These are phyloP conservation scores for Zoanthus sociatus DNA, from an alignment of 92 coral and sea anemone genomes.

Conservation along the genomic window DNA sequence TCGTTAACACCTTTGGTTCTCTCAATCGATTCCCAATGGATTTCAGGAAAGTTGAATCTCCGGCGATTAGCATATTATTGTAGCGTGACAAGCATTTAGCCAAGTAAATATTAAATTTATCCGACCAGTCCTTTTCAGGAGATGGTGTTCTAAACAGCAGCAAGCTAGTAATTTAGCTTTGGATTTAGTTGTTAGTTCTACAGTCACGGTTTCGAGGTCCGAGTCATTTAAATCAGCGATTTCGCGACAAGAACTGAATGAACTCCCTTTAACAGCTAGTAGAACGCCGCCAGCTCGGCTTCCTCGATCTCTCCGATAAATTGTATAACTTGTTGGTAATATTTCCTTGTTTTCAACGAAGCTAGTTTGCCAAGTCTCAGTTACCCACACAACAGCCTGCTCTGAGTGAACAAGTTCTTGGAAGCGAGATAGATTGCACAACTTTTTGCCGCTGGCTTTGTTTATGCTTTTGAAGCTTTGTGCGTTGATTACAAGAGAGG, in stretches of 20 bases:
- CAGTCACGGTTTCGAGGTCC: slow-evolving; percentile 30
- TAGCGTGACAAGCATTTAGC: slow-evolving; percentile 2
- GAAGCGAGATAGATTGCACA: too few relatives aligned
- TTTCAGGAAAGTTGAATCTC: slow-evolving; percentile 44
- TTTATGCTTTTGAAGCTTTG: too few relatives aligned
- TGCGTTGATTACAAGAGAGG: too few relatives aligned
- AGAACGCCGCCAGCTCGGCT: slow-evolving; percentile 37
- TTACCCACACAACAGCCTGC: too few relatives aligned
- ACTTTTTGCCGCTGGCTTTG: too few relatives aligned
- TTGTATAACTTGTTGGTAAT: slow-evolving; percentile 39
- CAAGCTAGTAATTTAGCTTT: slow-evolving; percentile 34
- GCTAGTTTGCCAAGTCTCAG: too few relatives aligned
- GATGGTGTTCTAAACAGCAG: slow-evolving; percentile 34
- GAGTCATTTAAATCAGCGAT: slow-evolving; percentile 17
- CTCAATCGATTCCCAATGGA: slow-evolving; percentile 8
- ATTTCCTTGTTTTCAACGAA: too few relatives aligned
- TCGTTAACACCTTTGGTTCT: slow-evolving; percentile 28
- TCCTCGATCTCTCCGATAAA: too few relatives aligned
- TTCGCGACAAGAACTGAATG: slow-evolving; percentile 52
- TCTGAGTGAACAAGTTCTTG: too few relatives aligned
- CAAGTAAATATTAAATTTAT: neutral
- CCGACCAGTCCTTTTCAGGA: neutral
- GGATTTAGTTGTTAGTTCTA: slow-evolving; percentile 26
- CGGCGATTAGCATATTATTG: slow-evolving; percentile 38
- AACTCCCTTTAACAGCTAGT: slow-evolving; percentile 58